These are phyloP conservation scores for Plodia interpunctella DNA, from an alignment of 1,140 invertebrate genomes.

Conservation along the genomic window DNA sequence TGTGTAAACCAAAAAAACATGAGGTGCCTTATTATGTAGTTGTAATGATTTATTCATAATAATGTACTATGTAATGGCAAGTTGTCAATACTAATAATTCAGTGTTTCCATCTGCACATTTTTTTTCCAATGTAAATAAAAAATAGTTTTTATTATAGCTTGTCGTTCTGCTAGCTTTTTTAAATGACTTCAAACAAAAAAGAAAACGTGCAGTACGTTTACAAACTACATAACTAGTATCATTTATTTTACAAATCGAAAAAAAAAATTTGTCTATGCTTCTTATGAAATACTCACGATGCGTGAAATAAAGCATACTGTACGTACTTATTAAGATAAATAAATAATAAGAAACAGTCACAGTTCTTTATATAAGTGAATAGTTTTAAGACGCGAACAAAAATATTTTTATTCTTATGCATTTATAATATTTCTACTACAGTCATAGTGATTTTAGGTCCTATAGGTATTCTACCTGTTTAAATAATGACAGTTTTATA, in stretches of 20 bases:
- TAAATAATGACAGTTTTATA: conserved; percentile 1
- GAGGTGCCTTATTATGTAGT: conserved; percentile 56
- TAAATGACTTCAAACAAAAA: too few relatives aligned
- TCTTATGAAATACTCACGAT: neutral
- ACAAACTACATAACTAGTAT: too few relatives aligned
- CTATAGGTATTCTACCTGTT: conserved; percentile 15
- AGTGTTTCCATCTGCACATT: too few relatives aligned
- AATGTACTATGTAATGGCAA: neutral
- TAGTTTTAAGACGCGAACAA: conserved; percentile 15
- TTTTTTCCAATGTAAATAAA: too few relatives aligned
- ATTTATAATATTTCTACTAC: conserved; percentile 37
- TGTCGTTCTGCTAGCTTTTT: too few relatives aligned
- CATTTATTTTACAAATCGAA: too few relatives aligned
- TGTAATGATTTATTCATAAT: neutral
- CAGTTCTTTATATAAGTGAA: conserved; percentile 25
- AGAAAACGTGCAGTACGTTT: too few relatives aligned
- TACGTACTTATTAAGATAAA: conserved; percentile 1
- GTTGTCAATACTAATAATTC: too few relatives aligned
- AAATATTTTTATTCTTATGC: conserved; percentile 27
- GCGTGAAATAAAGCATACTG: neutral
- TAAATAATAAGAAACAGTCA: conserved; percentile 36
- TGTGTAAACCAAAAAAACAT: conserved; percentile 51
- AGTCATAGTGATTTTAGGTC: conserved; percentile 18
- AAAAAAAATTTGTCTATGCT: too few relatives aligned
- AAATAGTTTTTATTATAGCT: too few relatives aligned